phyloP scores from a whole-genome alignment of 2,113 vertebrate species.

The Ibidorhyncha struthersii region DNA sequence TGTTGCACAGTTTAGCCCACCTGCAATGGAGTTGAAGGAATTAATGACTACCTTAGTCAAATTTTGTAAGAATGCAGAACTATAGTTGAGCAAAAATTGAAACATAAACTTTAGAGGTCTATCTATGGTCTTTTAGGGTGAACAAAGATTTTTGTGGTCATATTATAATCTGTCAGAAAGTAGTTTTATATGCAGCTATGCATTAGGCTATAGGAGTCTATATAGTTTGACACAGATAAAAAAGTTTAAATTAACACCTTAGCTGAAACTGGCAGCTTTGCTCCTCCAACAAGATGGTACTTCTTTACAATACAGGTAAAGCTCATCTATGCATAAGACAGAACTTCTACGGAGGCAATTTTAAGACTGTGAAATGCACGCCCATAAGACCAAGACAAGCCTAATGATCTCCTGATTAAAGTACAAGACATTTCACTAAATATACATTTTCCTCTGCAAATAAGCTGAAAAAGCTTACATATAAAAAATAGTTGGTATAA shows the following conservation, averaged over 20 bases:
- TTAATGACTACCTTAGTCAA: not conserved
- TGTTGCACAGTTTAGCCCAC: not conserved
- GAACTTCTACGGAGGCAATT: not conserved
- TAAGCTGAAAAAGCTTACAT: not conserved
- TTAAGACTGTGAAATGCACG: not conserved
- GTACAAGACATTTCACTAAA: not conserved
- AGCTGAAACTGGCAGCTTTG: not conserved
- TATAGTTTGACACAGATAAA: not conserved
- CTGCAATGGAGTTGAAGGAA: not conserved
- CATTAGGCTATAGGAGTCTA: not conserved
- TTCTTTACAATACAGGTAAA: not conserved
- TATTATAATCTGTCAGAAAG: not conserved
- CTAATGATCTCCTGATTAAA: not conserved
- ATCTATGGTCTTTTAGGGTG: not conserved
- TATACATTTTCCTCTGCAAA: not conserved
- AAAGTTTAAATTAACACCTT: not conserved
- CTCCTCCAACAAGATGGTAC: not conserved
- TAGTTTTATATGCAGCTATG: rapidly evolving
- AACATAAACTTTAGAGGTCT: not conserved
- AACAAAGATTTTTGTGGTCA: not conserved
- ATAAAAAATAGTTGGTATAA: not conserved
- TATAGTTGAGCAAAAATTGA: not conserved
- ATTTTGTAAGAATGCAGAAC: not conserved
- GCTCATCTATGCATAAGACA: not conserved
- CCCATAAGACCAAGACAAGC: not conserved